A percentile compares a stretch with the other conserved stretches of the same genome.
Evolutionary conservation across 30 jellyfish, hydroid and myxozoan genomes (phyloP).

Genomic region (Hydractinia echinata): DNA sequence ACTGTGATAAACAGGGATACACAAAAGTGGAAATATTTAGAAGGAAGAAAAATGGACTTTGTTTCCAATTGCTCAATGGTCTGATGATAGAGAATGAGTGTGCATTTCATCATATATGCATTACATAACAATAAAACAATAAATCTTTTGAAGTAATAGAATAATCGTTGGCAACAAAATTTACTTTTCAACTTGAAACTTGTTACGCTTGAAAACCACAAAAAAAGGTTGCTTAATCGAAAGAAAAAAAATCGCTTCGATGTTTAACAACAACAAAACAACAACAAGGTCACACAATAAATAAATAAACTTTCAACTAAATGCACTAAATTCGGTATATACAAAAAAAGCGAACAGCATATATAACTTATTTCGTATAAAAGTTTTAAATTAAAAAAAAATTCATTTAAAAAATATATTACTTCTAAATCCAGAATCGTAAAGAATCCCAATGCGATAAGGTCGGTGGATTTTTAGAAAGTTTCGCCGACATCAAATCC

Average conservation of each 20-base stretch:
- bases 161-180: too few relatives aligned
- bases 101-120: too few relatives aligned
- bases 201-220: too few relatives aligned
- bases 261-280: not conserved
- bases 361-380: conserved; percentile 5
- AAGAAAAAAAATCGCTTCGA: not conserved
- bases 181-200: too few relatives aligned
- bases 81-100: too few relatives aligned
- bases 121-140: too few relatives aligned
- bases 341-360: not conserved
- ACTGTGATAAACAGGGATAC: too few relatives aligned
- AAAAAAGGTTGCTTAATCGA: too few relatives aligned
- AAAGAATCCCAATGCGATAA: conserved; percentile 16
- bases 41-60: too few relatives aligned
- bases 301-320: not conserved
- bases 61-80: too few relatives aligned
- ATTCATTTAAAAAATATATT: not conserved
- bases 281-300: not conserved
- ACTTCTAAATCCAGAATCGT: conserved; percentile 27
- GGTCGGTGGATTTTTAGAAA: not conserved
- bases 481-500: not conserved
- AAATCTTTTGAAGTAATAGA: too few relatives aligned
- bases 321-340: conserved; percentile 7
- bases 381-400: not conserved
- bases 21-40: too few relatives aligned